phyloP scores from a whole-genome alignment of 2,113 vertebrate genomes.

The Ia io region DNA sequence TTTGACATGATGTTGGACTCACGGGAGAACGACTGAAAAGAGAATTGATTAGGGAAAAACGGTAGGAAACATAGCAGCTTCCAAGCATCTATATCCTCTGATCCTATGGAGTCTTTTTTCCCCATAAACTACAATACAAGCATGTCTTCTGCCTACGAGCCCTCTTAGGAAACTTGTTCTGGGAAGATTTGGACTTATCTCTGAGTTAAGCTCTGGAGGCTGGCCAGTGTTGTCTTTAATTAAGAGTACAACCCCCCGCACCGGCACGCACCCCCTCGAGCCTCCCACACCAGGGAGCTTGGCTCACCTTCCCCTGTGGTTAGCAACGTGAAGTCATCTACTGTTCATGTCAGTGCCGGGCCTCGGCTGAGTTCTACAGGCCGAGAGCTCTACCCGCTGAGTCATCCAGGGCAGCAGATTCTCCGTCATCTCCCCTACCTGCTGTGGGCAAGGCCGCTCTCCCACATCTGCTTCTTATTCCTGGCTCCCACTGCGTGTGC shows the following conservation, averaged over 20 bases:
- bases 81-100: neutral
- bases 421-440: neutral
- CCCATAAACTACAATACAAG: neutral
- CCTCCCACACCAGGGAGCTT: slow-evolving; percentile 67
- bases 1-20: neutral
- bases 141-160: slow-evolving; percentile 25
- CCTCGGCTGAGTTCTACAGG: slow-evolving; percentile 29
- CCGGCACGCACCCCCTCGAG: slow-evolving; percentile 56
- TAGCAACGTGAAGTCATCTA: slow-evolving; percentile 72
- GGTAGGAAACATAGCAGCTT: neutral
- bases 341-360: slow-evolving; percentile 33
- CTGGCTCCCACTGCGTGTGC: neutral
- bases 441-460: neutral
- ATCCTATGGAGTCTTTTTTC: neutral
- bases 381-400: neutral
- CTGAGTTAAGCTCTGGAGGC: slow-evolving; percentile 68
- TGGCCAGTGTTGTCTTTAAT: slow-evolving; percentile 69
- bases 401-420: slow-evolving; percentile 19
- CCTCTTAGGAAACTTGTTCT: neutral
- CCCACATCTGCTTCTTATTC: neutral
- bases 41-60: neutral
- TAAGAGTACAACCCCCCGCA: slow-evolving; percentile 67
- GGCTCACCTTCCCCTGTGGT: slow-evolving; percentile 67
- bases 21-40: neutral
- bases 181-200: slow-evolving; percentile 63